Evolutionary conservation across 2,113 vertebrate species (phyloP).

Genomic region (Scomber scombrus): DNA sequence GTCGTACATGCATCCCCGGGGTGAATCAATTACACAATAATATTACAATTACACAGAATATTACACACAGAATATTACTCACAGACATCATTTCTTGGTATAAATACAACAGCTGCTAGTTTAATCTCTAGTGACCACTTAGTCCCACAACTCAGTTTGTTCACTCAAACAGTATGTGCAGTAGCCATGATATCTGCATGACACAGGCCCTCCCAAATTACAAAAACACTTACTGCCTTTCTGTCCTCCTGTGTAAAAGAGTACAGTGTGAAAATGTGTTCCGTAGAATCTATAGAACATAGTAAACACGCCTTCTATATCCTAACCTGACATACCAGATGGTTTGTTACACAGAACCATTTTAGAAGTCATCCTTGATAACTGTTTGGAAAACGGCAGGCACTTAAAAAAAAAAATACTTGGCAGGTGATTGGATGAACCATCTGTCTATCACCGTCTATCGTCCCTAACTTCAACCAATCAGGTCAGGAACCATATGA

Average conservation of each 20-base stretch:
- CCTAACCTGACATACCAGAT: too few species aligned
- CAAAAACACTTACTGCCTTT: background rate
- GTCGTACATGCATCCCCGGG: background rate
- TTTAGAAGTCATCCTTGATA: too few species aligned
- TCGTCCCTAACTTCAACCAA: too few species aligned
- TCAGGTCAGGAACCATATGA: too few species aligned
- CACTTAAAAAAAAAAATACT: too few species aligned
- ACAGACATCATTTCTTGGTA: slow-evolving; percentile 20
- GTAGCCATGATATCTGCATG: background rate
- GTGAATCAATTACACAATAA: too few species aligned
- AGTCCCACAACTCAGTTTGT: slow-evolving; percentile 13
- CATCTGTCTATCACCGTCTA: too few species aligned
- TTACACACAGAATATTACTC: slow-evolving; percentile 1
- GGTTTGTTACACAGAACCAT: too few species aligned
- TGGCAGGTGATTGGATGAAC: too few species aligned
- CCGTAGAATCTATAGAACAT: background rate
- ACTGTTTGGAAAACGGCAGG: too few species aligned
- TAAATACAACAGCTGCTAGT: slow-evolving; percentile 28
- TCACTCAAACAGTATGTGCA: background rate
- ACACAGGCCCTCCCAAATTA: background rate
- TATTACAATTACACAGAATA: too few species aligned
- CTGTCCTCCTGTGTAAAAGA: background rate
- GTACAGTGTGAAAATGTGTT: background rate
- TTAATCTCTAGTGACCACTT: slow-evolving; percentile 22
- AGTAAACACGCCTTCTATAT: background rate